These are phyloP conservation scores for Bradypus variegatus DNA, from an alignment of 2,797 vertebrate genomes.

Conservation along the genomic window DNA sequence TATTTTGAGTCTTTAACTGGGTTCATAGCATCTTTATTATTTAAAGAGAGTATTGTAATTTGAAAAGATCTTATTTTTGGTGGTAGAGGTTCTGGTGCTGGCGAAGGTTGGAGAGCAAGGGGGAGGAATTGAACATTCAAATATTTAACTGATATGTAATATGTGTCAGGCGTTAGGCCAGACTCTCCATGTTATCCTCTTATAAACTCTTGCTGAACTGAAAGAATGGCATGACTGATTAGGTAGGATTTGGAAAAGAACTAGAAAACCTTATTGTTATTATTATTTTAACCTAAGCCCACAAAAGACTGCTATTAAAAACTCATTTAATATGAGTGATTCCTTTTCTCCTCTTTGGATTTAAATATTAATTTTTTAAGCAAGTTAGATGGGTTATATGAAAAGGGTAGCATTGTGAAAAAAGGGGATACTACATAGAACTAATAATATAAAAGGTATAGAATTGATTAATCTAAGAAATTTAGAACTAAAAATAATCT, in stretches of 20 bases:
- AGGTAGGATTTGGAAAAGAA: neutral
- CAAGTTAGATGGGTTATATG: neutral
- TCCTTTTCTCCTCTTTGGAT: constrained; percentile 32
- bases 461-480: constrained; percentile 3
- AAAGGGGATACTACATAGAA: neutral
- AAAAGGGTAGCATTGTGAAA: constrained; percentile 11
- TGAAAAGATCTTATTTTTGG: neutral
- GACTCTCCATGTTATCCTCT: neutral
- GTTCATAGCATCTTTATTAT: neutral
- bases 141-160: neutral
- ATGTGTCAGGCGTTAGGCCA: neutral
- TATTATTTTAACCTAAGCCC: neutral
- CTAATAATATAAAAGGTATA: neutral
- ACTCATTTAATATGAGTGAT: neutral
- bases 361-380: constrained; percentile 10
- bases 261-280: constrained; percentile 21
- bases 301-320: neutral
- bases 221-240: neutral
- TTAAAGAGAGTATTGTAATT: neutral
- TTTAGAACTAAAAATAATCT: constrained; percentile 8
- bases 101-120: neutral
- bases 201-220: constrained; percentile 14
- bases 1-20: neutral
- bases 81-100: neutral
- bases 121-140: neutral